Percentiles rank a stretch among this genome's conserved stretches.
These are phyloP conservation scores for Ataeniobius toweri DNA, from an alignment of 2,797 vertebrate genomes.

Conservation along the genomic window DNA sequence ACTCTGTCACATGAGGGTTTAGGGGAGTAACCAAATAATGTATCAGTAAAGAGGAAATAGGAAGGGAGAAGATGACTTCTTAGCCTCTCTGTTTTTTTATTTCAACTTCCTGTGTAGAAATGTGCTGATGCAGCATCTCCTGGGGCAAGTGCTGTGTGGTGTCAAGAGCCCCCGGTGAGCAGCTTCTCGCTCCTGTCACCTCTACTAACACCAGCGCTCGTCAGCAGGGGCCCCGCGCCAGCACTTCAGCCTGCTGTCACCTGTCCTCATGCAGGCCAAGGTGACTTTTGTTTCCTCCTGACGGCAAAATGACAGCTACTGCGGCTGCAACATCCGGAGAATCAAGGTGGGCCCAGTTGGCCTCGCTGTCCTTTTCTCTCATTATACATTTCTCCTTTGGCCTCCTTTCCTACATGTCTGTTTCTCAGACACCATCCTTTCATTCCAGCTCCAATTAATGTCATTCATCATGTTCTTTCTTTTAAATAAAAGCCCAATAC, in stretches of 20 bases:
- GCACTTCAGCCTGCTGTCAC: constrained; percentile 73
- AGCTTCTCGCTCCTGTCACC: constrained; percentile 78
- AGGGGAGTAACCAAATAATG: constrained; percentile 63
- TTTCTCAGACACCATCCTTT: constrained; percentile 2
- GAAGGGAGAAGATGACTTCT: constrained; percentile 52
- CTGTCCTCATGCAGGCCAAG: constrained; percentile 77
- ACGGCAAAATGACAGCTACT: constrained; percentile 79
- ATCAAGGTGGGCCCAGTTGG: constrained; percentile 56
- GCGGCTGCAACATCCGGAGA: constrained; percentile 49
- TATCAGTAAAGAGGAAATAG: constrained; percentile 40
- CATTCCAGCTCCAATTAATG: neutral
- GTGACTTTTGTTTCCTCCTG: constrained; percentile 79
- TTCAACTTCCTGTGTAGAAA: constrained; percentile 62
- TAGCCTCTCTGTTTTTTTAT: constrained; percentile 43
- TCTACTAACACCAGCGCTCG: constrained; percentile 70
- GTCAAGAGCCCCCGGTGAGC: constrained; percentile 72
- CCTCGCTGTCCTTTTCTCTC: constrained; percentile 43
- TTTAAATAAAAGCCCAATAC: neutral
- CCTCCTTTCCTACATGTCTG: neutral
- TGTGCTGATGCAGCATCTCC: constrained; percentile 77
- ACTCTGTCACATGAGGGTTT: constrained; percentile 47
- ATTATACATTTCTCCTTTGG: constrained; percentile 14
- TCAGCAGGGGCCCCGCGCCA: constrained; percentile 69
- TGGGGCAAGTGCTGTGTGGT: constrained; percentile 66
- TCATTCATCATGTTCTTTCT: neutral